Percentiles rank a stretch among this genome's conserved stretches.
phyloP scores from a whole-genome alignment of 2,888 invertebrate genomes.

The Trichopoda pennipes region DNA sequence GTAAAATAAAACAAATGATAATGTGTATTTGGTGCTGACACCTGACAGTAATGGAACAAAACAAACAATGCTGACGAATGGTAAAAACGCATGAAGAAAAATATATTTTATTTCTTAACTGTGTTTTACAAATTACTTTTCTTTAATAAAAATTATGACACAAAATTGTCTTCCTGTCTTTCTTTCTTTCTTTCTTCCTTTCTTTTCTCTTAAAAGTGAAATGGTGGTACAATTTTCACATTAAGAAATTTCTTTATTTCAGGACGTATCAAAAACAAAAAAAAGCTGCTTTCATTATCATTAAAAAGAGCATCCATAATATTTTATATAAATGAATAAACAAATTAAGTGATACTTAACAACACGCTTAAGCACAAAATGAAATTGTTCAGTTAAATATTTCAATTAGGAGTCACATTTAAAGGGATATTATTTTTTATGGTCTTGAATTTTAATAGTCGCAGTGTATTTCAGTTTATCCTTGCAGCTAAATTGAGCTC shows the following conservation, averaged over 20 bases:
- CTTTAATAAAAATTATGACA: too few relatives aligned
- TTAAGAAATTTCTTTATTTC: background rate
- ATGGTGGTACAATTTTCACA: background rate
- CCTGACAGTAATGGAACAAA: too few relatives aligned
- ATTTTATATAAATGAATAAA: background rate
- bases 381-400: slow-evolving; percentile 8
- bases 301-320: background rate
- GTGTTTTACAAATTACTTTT: too few relatives aligned
- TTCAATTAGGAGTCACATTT: slow-evolving; percentile 33
- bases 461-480: background rate
- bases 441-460: slow-evolving; percentile 39
- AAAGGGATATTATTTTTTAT: slow-evolving; percentile 8
- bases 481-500: slow-evolving; percentile 11
- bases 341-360: slow-evolving; percentile 16
- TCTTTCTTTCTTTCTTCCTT: background rate
- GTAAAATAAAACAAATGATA: too few relatives aligned
- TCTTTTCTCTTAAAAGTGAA: background rate
- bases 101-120: too few relatives aligned
- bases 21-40: too few relatives aligned
- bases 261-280: background rate
- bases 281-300: too few relatives aligned
- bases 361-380: background rate
- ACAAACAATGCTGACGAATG: too few relatives aligned
- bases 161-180: background rate
- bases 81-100: too few relatives aligned